A percentile compares a stretch with the other conserved stretches of the same genome.
These are phyloP conservation scores for Lingula anatina DNA, from an alignment of 2,888 invertebrate species.

Conservation along the genomic window DNA sequence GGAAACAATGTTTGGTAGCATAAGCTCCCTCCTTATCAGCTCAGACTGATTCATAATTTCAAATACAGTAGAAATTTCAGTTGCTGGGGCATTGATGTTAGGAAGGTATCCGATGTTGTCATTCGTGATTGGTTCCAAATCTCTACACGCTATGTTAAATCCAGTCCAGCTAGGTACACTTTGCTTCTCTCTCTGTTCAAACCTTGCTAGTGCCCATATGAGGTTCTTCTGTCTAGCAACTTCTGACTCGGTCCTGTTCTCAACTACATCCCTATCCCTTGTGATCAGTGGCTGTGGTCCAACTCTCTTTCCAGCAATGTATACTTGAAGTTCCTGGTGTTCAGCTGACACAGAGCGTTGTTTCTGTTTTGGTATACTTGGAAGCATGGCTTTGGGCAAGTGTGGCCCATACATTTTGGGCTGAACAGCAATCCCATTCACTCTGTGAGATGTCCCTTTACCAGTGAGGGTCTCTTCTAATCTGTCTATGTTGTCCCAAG, in stretches of 20 bases:
- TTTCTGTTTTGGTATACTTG: background rate
- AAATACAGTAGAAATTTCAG: slow-evolving; percentile 13
- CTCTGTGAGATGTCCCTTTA: slow-evolving; percentile 15
- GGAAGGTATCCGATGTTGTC: slow-evolving; percentile 13
- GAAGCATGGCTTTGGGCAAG: slow-evolving; percentile 4
- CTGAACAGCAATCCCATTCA: slow-evolving; percentile 20
- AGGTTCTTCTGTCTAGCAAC: slow-evolving; percentile 7
- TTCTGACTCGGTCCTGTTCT: background rate
- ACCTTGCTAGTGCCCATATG: slow-evolving; percentile 7
- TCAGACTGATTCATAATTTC: slow-evolving; percentile 10
- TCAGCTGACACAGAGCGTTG: slow-evolving; percentile 5
- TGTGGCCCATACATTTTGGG: slow-evolving; percentile 7
- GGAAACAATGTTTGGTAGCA: slow-evolving; percentile 8
- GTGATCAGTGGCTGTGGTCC: slow-evolving; percentile 6
- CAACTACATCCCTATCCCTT: background rate
- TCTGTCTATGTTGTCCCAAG: slow-evolving; percentile 22
- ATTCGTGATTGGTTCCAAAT: slow-evolving; percentile 1
- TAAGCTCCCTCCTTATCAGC: slow-evolving; percentile 6
- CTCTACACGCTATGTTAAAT: slow-evolving; percentile 11
- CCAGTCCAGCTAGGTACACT: slow-evolving; percentile 13
- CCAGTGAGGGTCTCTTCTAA: slow-evolving; percentile 17
- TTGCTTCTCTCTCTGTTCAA: slow-evolving; percentile 7
- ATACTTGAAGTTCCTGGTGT: slow-evolving; percentile 3
- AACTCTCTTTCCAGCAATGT: slow-evolving; percentile 7
- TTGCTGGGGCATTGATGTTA: slow-evolving; percentile 13